Percentiles rank a stretch among this genome's conserved stretches.
phyloP scores from a whole-genome alignment of 2,888 invertebrate species.

The Hetaerina titia region DNA sequence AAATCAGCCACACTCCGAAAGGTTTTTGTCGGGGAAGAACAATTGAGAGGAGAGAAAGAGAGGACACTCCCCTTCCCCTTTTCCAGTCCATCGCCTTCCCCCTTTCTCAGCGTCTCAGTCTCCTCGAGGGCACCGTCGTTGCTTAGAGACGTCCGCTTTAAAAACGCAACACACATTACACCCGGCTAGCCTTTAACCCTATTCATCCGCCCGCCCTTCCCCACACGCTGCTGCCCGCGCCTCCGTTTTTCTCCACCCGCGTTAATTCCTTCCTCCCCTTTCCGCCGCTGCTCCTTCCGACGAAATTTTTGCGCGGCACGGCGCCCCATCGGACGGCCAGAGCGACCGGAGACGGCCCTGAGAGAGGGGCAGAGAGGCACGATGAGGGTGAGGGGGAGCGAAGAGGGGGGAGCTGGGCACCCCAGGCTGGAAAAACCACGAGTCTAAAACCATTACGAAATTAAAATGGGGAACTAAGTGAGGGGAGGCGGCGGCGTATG shows the following conservation, averaged over 20 bases:
- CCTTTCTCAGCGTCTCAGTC: neutral
- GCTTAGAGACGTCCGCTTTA: neutral
- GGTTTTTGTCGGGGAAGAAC: neutral
- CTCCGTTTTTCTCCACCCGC: neutral
- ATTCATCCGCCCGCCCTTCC: neutral
- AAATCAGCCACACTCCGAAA: conserved; percentile 32
- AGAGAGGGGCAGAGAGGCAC: neutral
- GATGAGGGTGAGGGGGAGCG: neutral
- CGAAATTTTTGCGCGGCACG: neutral
- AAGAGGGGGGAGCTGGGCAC: neutral
- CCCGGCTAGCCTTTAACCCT: neutral
- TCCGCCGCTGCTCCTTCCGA: conserved; percentile 3
- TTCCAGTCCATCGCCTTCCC: neutral
- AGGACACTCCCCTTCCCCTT: neutral
- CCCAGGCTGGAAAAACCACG: neutral
- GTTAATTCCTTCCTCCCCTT: neutral
- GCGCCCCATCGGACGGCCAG: neutral
- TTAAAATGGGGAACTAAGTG: conserved; percentile 41
- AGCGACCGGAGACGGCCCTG: neutral
- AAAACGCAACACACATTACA: neutral
- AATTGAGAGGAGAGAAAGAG: neutral
- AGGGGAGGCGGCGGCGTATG: neutral
- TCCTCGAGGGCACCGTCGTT: neutral
- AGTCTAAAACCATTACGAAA: conserved; percentile 60
- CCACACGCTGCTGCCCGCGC: neutral